A percentile compares a stretch with the other conserved stretches of the same genome.
phyloP scores from a whole-genome alignment of 2,888 invertebrate species.

The Spisula solida region DNA sequence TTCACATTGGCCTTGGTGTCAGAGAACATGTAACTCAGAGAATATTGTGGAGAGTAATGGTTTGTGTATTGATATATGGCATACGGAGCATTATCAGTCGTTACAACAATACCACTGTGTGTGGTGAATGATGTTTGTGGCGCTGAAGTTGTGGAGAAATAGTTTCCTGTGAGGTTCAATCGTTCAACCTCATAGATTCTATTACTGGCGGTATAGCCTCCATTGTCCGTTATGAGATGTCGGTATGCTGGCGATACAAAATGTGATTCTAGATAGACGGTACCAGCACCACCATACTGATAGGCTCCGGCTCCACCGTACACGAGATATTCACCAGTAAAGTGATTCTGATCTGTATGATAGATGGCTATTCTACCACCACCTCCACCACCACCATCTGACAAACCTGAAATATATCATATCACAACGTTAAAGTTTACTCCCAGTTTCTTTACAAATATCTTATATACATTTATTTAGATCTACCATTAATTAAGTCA shows the following conservation, averaged over 20 bases:
- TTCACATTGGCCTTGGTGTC: slow-evolving; percentile 48
- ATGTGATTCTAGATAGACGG: slow-evolving; percentile 72
- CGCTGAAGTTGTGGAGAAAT: slow-evolving; percentile 37
- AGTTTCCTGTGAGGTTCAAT: slow-evolving; percentile 65
- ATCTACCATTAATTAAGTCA: too few relatives aligned
- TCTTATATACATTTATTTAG: too few relatives aligned
- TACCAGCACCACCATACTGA: slow-evolving; percentile 79
- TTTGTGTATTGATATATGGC: slow-evolving; percentile 29
- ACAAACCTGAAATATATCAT: slow-evolving; percentile 60
- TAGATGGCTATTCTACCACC: slow-evolving; percentile 83
- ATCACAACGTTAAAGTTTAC: too few relatives aligned
- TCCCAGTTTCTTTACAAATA: not conserved
- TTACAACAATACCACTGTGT: slow-evolving; percentile 69
- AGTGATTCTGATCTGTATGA: slow-evolving; percentile 77
- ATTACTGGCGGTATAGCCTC: slow-evolving; percentile 67
- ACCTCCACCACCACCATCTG: slow-evolving; percentile 78
- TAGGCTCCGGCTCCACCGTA: slow-evolving; percentile 75
- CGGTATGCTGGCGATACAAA: slow-evolving; percentile 44
- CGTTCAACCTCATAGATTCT: slow-evolving; percentile 74
- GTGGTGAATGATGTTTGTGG: slow-evolving; percentile 57
- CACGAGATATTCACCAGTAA: slow-evolving; percentile 74
- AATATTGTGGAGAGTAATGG: slow-evolving; percentile 36
- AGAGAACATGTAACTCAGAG: slow-evolving; percentile 58
- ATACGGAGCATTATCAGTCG: slow-evolving; percentile 59
- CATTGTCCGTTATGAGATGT: slow-evolving; percentile 74